phyloP scores from a whole-genome alignment of 37 sponge, comb jelly and placozoan species.

The Tethya wilhelma region DNA sequence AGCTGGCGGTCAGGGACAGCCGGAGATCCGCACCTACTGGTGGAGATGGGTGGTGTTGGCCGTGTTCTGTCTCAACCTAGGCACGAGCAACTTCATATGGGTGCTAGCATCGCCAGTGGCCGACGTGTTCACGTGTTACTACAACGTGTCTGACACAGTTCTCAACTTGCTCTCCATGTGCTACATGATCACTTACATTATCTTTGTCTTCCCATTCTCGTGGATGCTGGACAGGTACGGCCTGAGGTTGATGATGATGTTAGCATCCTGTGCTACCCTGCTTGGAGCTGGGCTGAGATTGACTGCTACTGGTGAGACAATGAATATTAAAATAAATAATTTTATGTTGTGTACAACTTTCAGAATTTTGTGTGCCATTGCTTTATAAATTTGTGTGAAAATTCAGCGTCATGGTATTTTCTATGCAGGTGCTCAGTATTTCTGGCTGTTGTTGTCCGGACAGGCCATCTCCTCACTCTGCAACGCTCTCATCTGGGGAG shows the following conservation, averaged over 20 bases:
- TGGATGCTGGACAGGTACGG: constrained; percentile 52
- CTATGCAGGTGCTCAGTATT: constrained; percentile 42
- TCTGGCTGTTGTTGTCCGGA: constrained; percentile 52
- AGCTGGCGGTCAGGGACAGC: too few species aligned
- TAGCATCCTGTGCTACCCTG: constrained; percentile 1
- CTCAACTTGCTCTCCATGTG: constrained; percentile 30
- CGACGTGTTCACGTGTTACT: constrained; percentile 55
- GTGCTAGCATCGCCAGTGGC: constrained; percentile 28
- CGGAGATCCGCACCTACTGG: constrained; percentile 33
- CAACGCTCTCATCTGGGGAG: constrained; percentile 34
- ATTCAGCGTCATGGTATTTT: too few species aligned
- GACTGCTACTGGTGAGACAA: constrained; percentile 40
- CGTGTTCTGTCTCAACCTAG: constrained; percentile 23
- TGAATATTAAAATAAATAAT: too few species aligned
- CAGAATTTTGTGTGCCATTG: too few species aligned
- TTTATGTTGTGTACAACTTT: too few species aligned
- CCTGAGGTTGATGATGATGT: constrained; percentile 7
- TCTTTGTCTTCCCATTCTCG: constrained; percentile 17
- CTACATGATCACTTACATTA: constrained; percentile 39
- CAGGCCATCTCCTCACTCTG: constrained; percentile 40
- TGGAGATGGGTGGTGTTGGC: constrained; percentile 46
- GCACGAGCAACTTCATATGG: constrained; percentile 42
- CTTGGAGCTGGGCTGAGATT: constrained; percentile 47
- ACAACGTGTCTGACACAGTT: constrained; percentile 12
- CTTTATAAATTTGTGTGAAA: too few species aligned